Evolutionary conservation across 2,797 vertebrate species (phyloP).

Genomic region (Bufotes viridis): DNA sequence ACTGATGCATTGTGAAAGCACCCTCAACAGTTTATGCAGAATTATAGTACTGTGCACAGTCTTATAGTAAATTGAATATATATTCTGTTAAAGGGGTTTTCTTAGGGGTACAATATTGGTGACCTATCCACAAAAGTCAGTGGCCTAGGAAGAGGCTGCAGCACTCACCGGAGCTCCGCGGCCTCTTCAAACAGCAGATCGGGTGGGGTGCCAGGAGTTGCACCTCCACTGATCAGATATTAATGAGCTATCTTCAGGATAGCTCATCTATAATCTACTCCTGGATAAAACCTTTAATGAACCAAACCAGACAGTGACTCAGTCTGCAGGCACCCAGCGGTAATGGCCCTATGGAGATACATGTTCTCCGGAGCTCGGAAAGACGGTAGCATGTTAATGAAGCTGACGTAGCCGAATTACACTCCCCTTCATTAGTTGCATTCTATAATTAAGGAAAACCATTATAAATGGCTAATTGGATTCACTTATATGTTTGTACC

Average conservation of each 20-base stretch:
- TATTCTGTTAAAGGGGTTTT: neutral
- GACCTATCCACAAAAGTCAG: no score
- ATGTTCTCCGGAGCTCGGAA: neutral
- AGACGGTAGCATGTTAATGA: slow-evolving; percentile 13
- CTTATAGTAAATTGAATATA: neutral
- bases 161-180: no score
- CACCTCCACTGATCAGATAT: no score
- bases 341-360: slow-evolving; percentile 12
- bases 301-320: no score
- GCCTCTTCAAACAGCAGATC: no score
- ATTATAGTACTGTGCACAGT: neutral
- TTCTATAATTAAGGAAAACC: neutral
- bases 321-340: neutral
- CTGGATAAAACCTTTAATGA: no score
- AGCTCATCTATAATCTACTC: no score
- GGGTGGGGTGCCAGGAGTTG: no score
- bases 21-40: neutral
- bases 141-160: neutral
- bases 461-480: neutral
- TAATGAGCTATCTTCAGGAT: no score
- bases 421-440: neutral
- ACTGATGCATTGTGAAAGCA: no score
- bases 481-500: neutral
- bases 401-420: neutral
- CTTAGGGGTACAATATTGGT: no score